Conservation (phyloP, 1,140 invertebrate genomes). For the Helicoverpa armigera region DNA sequence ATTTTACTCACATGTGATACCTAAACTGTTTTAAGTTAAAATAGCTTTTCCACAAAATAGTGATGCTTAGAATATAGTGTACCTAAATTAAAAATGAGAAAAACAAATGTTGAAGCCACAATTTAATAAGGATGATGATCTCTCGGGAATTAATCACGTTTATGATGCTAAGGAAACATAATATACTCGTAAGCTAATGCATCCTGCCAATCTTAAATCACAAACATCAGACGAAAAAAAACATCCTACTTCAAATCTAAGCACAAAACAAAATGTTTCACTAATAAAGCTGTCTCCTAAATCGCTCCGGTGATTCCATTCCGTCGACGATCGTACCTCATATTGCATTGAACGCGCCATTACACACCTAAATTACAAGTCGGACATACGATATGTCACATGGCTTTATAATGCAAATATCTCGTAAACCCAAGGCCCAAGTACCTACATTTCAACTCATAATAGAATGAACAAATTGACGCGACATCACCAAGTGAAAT, state of each 20-base stretch:
- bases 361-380: slow-evolving; percentile 80
- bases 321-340: slow-evolving; percentile 64
- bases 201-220: slow-evolving; percentile 35
- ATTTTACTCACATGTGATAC: not conserved
- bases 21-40: not conserved
- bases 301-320: slow-evolving; percentile 73
- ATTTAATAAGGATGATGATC: no score
- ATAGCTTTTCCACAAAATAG: no score
- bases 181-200: not conserved
- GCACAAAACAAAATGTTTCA: slow-evolving; percentile 42
- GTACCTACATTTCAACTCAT: slow-evolving; percentile 44
- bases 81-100: no score
- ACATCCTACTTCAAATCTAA: not conserved
- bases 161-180: not conserved
- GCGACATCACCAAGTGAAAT: slow-evolving; percentile 20
- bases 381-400: slow-evolving; percentile 69
- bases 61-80: no score
- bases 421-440: slow-evolving; percentile 70
- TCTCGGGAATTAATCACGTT: no score
- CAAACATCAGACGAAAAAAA: slow-evolving; percentile 9
- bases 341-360: slow-evolving; percentile 74
- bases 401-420: slow-evolving; percentile 76
- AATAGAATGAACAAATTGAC: slow-evolving; percentile 61
- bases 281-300: slow-evolving; percentile 67
- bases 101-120: no score